A percentile compares a stretch with the other conserved stretches of the same genome.
Evolutionary conservation across 2,888 invertebrate species (phyloP).

Genomic region (Strigamia transsilvanica): DNA sequence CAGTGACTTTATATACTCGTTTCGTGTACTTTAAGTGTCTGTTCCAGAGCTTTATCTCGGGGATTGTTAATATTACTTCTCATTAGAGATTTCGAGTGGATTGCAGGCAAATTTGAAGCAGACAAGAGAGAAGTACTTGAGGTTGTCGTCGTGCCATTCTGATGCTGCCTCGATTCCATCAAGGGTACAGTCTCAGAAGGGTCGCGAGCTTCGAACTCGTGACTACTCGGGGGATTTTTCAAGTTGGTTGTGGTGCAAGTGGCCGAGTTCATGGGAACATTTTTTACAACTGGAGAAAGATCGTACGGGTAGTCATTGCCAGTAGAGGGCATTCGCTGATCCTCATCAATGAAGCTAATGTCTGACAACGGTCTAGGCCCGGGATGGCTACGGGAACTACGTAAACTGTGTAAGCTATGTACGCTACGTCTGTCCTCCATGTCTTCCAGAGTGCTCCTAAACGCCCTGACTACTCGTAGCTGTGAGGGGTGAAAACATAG

Average conservation of each 20-base stretch:
- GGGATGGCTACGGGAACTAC: constrained; percentile 79
- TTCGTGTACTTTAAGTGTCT: constrained; percentile 69
- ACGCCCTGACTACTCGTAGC: constrained; percentile 99
- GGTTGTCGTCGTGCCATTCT: constrained; percentile 54
- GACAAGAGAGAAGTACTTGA: constrained; percentile 51
- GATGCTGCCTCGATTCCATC: constrained; percentile 55
- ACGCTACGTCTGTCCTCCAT: constrained; percentile 98
- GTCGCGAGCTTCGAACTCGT: constrained; percentile 63
- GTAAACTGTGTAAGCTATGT: constrained; percentile 88
- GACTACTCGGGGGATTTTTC: constrained; percentile 56
- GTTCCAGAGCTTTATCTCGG: constrained; percentile 36
- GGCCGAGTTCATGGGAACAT: constrained; percentile 57
- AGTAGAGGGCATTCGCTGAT: constrained; percentile 67
- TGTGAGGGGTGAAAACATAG: constrained; percentile 72
- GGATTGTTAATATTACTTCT: constrained; percentile 55
- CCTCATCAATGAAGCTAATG: constrained; percentile 84
- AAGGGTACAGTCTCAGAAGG: constrained; percentile 58
- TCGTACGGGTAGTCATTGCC: constrained; percentile 59
- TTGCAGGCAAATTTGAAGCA: constrained; percentile 53
- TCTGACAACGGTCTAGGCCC: constrained; percentile 79
- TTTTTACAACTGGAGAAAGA: constrained; percentile 55
- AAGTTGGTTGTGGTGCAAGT: constrained; percentile 58
- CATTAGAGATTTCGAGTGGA: constrained; percentile 53
- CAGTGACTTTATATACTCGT: constrained; percentile 71
- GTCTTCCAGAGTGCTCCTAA: constrained; percentile 99